Base-by-base conservation (phyloP, 2,888 invertebrate species). In the Monopis laevigella region DNA sequence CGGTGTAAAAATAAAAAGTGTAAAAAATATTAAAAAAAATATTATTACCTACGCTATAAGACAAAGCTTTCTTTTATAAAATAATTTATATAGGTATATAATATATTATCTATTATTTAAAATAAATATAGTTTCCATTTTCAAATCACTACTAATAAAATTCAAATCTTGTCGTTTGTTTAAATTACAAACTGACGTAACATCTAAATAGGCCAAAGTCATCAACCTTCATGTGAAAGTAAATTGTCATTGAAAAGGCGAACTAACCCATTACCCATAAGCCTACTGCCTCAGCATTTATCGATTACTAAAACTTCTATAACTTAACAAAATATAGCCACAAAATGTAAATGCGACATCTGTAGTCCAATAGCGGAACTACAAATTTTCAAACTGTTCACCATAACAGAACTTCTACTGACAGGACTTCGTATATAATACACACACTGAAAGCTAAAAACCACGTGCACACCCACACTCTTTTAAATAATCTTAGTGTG, bases 151-250 rank as follows among this genome's bases (percentile, higher is more conserved):
- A 27, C 10, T 27, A 27, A 27, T 27, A 27, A 27, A n/a, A 6
- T 3, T 2, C 27, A 27, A n/a, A n/a, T n/a, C 27, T 11, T 27
- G 27, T 11, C 27, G 27, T 27, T n/a, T n/a, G n/a, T n/a, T n/a
- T n/a, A n/a, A n/a, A n/a, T n/a, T n/a, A n/a, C n/a, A n/a, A n/a
- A n/a, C n/a, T n/a, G n/a, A n/a, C n/a, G n/a, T n/a, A n/a, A 21
- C 24, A 7, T 21, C 8, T 7, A 28, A n/a, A 7, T n/a, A 4
- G 28, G 3, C 36, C 17, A 16, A 7, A 34, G 6, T 16, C 17
- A 16, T 26, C 27, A 16, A 28, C 39, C 30, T 48, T 43, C 41
- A 45, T 48, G 46, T 46, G 50, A 51, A 53, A 51, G 51, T 46
- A 46, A 49, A 52, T 43, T 7, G 39, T 41, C 19, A 11, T 44